phyloP scores from a whole-genome alignment of 2,113 vertebrate species.

The Poeciliopsis retropinna region DNA sequence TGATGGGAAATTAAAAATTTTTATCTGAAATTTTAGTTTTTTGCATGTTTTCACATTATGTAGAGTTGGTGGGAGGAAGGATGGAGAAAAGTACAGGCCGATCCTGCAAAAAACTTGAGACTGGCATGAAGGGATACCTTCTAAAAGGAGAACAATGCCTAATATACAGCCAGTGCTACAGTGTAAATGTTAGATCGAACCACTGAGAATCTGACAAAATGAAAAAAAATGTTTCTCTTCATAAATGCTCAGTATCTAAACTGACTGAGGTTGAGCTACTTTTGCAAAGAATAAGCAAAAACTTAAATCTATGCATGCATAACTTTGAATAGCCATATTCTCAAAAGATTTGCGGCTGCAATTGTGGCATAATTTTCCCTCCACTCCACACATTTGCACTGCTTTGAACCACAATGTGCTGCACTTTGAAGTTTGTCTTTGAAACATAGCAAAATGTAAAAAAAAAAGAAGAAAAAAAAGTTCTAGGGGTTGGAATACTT shows the following conservation, averaged over 20 bases:
- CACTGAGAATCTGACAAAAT: neutral
- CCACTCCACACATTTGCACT: neutral
- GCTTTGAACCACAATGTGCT: neutral
- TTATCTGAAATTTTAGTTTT: too few species aligned
- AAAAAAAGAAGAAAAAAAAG: neutral
- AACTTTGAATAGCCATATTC: neutral
- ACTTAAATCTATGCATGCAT: neutral
- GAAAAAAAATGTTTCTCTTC: neutral
- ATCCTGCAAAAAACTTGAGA: neutral
- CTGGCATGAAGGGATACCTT: too few species aligned
- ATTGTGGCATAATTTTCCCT: neutral
- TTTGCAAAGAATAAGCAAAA: neutral
- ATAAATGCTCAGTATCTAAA: neutral
- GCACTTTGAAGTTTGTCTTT: neutral
- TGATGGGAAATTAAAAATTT: too few species aligned
- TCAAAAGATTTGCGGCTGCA: neutral
- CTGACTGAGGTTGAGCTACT: neutral
- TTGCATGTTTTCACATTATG: too few species aligned
- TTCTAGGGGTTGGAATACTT: neutral
- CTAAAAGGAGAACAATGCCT: too few species aligned
- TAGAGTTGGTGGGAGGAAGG: neutral
- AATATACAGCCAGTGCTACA: too few species aligned
- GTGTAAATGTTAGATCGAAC: neutral
- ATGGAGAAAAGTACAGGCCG: neutral
- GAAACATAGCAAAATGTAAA: neutral